These are phyloP conservation scores for Halictus ligatus DNA, from an alignment of 2,888 invertebrate species.

Conservation along the genomic window DNA sequence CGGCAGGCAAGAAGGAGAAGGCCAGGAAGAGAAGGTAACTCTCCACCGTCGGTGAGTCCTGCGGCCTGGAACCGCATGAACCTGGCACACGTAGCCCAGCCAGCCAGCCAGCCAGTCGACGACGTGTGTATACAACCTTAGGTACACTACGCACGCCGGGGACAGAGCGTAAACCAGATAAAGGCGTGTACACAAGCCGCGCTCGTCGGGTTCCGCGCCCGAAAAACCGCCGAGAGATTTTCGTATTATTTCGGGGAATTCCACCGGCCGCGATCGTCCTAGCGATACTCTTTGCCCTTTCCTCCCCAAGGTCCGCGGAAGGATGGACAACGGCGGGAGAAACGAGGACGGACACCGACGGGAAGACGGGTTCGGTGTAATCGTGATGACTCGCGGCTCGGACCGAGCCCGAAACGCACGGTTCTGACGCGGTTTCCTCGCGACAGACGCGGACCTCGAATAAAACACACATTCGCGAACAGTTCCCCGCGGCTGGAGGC, in stretches of 20 bases:
- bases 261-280: constrained; percentile 55
- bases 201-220: constrained; percentile 5
- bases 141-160: constrained; percentile 28
- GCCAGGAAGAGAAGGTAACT: constrained; percentile 51
- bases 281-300: constrained; percentile 61
- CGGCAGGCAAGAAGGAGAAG: constrained; percentile 60
- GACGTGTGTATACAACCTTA: constrained; percentile 43
- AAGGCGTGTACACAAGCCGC: constrained; percentile 3
- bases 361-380: constrained; percentile 59
- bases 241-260: constrained; percentile 71
- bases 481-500: neutral
- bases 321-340: constrained; percentile 31
- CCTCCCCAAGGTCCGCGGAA: constrained; percentile 33
- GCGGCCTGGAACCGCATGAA: constrained; percentile 26
- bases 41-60: constrained; percentile 43
- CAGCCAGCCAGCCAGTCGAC: constrained; percentile 31
- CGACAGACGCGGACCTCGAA: neutral
- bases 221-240: constrained; percentile 61
- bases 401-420: constrained; percentile 36
- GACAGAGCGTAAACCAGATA: constrained; percentile 24
- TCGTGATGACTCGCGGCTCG: constrained; percentile 69
- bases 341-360: constrained; percentile 25
- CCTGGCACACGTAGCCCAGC: too few relatives aligned
- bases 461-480: neutral
- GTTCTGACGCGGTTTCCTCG: constrained; percentile 24